Base-by-base conservation (phyloP, 92 coral and sea anemone species). In the Micromussa lordhowensis region DNA sequence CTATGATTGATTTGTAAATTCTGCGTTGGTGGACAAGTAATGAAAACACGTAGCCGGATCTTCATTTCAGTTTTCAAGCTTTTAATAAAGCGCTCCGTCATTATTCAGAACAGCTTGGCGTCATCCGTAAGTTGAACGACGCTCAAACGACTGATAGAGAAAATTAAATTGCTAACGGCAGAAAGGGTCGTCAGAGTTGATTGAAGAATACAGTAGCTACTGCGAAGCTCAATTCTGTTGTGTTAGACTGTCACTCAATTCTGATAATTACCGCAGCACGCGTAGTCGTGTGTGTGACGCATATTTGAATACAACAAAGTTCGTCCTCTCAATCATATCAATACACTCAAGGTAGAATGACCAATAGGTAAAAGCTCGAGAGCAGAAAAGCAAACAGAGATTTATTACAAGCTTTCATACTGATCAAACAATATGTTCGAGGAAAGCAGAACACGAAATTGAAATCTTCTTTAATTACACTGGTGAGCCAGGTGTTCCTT, bases 401-500 rank as follows among this genome's bases (percentile, higher is more conserved):
- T 71, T 30, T 18, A 38, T 73, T 35, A 36, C 12, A 73, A 18
- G 28, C 44, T 32, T 73, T 4, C 51, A 49, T 10, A 36, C 78
- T 36, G 78, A 12, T 18, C 53, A 73, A 26, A 66, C 71, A 66
- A 66, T 31, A 66, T 31, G 12, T 28, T 26, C 5, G 71, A 66
- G 2, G 78, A 34, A 73, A 26, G 53, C 29, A 73, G 49, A 34
- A 38, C 36, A 71, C 18, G 40, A 71, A 61, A 61, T 61, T 61
- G 29, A 61, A 28, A 66, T 66, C 32, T 30, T 24, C 69, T 63
- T 63, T 12, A 63, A 61, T 63, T 63, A 63, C 71, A 12, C 4
- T 15, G 32, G 26, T 0, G 1, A 61, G 88, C 70, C 88, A 85
- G 89, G 83, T 64, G 77, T 86, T 77, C 7, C 55, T 1, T 61